Evolutionary conservation across 2,113 vertebrate species (phyloP).

Genomic region (Muscicapa adusta): DNA sequence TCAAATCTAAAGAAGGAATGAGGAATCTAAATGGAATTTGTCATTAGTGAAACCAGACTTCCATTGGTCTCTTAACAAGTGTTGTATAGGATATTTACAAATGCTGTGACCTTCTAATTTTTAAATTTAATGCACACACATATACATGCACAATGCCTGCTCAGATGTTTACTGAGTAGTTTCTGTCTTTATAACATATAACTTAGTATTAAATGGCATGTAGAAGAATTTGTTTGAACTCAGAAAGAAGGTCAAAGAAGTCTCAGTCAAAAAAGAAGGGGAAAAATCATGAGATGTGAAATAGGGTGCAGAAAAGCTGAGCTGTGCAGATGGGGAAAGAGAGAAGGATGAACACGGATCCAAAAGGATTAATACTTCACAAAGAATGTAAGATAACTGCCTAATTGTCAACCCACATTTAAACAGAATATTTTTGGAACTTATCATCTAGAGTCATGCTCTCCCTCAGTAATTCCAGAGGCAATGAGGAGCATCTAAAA

Average conservation of each 20-base stretch:
- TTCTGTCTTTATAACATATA: neutral
- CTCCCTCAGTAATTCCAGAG: neutral
- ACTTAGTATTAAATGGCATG: neutral
- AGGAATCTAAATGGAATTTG: neutral
- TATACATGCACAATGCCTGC: neutral
- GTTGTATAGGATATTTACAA: neutral
- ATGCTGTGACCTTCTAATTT: neutral
- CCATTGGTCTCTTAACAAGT: neutral
- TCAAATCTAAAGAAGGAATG: neutral
- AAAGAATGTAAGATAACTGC: neutral
- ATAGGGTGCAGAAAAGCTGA: neutral
- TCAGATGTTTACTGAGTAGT: neutral
- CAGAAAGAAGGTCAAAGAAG: neutral
- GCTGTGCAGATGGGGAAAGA: neutral
- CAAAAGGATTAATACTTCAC: neutral
- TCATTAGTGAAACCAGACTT: neutral
- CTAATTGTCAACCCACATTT: neutral
- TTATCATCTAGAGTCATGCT: neutral
- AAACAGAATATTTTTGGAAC: neutral
- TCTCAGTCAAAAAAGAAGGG: neutral
- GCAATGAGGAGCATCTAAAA: neutral
- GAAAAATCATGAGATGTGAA: rapidly evolving
- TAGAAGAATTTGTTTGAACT: neutral
- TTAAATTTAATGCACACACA: neutral
- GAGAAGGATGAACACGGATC: neutral